Evolutionary conservation across 2,797 vertebrate genomes (phyloP), one percentile per base, ranked within the genome.

Genomic region (Acipenser oxyrinchus): DNA sequence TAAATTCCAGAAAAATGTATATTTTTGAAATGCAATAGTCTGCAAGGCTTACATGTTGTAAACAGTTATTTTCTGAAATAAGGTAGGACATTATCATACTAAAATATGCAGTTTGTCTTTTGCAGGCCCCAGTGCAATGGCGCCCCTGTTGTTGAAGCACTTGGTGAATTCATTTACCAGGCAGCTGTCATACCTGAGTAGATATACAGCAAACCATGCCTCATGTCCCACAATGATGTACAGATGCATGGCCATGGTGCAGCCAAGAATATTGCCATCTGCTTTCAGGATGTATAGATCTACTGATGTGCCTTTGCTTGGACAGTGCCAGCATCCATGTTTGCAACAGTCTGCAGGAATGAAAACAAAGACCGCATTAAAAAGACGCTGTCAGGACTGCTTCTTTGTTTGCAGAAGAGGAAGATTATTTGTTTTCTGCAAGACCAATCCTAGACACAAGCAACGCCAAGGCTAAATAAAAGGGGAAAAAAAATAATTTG

Each of bases 371-470:
- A 75, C 73, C 0, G 68, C 78, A 6, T 58, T 97, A 63, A 90
- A 50, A 70, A 88, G 71, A 72, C 94, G 95, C 60, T 98, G 96
- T 77, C 89, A 87, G 78, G 94, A 94, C 84, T 99, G 96, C 71
- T 95, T 86, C 79, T 71, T 90, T 59, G 95, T 95, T 2, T 85
- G 84, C 18, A 84, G 94, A 18, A 88, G 92, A 1, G 96, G 95
- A 2, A 87, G 73, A 0, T 74, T 95, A 71, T 96, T 81, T 75
- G 80, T 99, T 11, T 89, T 65, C 75, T 99, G 96, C 82, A 93
- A 88, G 74, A 87, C 83, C 6, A 76, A 94, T 76, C 94, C 94
- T 0, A 86, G 88, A 74, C 96, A 99, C 80, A 99, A 98, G 80
- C 96, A 98, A 75, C 86, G 94, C 18, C 89, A 93, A 73, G 77